phyloP scores from a whole-genome alignment of 2,888 invertebrate species.

The Pristionchus arcanus region DNA sequence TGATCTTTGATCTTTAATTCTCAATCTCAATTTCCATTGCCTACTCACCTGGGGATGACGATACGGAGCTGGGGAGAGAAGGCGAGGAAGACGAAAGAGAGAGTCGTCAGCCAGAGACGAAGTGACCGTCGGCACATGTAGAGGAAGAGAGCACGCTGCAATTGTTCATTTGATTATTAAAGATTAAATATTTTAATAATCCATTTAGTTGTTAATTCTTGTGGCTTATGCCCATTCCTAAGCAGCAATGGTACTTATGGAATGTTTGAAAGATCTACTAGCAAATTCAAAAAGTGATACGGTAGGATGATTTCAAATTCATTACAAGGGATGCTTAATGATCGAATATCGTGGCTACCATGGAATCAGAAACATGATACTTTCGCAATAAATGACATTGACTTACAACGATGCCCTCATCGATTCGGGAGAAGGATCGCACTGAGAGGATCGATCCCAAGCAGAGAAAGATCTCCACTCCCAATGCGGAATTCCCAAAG shows the following conservation, averaged over 20 bases:
- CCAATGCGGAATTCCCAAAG: background rate
- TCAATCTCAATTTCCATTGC: background rate
- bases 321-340: too few relatives aligned
- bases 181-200: too few relatives aligned
- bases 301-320: too few relatives aligned
- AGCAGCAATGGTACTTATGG: too few relatives aligned
- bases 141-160: slow-evolving; percentile 64
- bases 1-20: slow-evolving; percentile 55
- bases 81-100: slow-evolving; percentile 72
- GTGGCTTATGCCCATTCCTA: too few relatives aligned
- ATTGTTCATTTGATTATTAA: slow-evolving; percentile 49
- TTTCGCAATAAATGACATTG: too few relatives aligned
- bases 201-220: too few relatives aligned
- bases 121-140: slow-evolving; percentile 70
- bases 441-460: background rate
- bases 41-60: slow-evolving; percentile 64
- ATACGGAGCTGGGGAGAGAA: slow-evolving; percentile 67
- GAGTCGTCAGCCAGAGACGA: slow-evolving; percentile 71
- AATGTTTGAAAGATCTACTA: too few relatives aligned
- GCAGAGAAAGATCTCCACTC: slow-evolving; percentile 8
- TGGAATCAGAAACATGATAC: too few relatives aligned
- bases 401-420: too few relatives aligned
- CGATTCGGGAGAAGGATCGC: background rate
- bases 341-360: too few relatives aligned
- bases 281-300: too few relatives aligned